Evolutionary conservation across 2,888 invertebrate species (phyloP), one percentile per base, ranked within the genome.

Genomic region (Agonopterix alstromeriana): DNA sequence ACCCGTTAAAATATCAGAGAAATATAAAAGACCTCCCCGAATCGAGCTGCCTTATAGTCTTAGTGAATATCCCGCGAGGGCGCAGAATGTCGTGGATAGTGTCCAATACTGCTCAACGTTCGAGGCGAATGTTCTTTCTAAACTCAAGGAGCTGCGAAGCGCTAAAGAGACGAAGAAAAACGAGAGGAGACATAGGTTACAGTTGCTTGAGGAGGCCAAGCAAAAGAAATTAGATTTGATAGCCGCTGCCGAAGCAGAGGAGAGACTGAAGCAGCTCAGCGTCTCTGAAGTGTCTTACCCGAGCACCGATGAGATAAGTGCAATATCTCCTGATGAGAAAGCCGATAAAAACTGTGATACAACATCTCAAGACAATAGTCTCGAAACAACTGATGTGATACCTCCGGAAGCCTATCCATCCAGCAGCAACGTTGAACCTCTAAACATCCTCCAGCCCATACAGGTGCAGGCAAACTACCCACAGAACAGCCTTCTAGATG

Each of bases 1-100:
- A 62, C 94, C 94, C 67, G 96, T 97, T 52, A 96, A 96, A 90
- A 95, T 97, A 79, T 93, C 95, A 45, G 96, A 97, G 80, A 94
- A 93, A 65, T 97, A 94, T 73, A 95, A 95, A 75, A 94, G 95
- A 57, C 96, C 96, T 17, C 92, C 93, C 49, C 64, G 70, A 57
- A 79, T 83, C 45, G 92, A 90, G 53, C 80, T 92, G 54, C 92
- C 92, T 47, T 78, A 82, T 60, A 75, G 72, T 59, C 74, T 85
- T 17, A 65, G 58, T 42, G 87, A 85, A 55, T 74, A 75, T 55
- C 66, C 79, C 41, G 53, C 69, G 38, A 73, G 82, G 58, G 81
- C 86, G n/a, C 77, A 81, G 57, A 74, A 72, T 68, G 71, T 77
- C 52, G 74, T 86, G 36, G 81, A 83, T 49, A 68, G 56, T 48